These are phyloP conservation scores for Maconellicoccus hirsutus DNA, from an alignment of 1,140 invertebrate genomes.

Conservation along the genomic window DNA sequence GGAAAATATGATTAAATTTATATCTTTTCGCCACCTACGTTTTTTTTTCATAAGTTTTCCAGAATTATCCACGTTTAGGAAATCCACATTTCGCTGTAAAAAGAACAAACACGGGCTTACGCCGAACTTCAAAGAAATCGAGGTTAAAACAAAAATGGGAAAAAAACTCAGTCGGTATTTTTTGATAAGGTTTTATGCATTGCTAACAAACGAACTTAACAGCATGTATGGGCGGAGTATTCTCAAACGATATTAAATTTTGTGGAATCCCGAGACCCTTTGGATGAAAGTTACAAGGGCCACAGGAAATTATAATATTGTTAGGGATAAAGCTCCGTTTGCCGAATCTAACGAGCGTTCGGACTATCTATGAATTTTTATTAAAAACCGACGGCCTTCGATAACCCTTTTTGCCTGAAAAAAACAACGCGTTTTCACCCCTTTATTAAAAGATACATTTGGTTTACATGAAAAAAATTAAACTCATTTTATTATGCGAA, in stretches of 20 bases:
- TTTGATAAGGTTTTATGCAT: not conserved
- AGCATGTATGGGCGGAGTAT: not conserved
- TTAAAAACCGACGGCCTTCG: not conserved
- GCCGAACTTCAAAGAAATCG: not conserved
- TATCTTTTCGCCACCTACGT: too few species aligned
- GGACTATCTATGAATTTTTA: conserved; percentile 9
- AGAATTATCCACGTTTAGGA: not conserved
- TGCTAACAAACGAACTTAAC: not conserved
- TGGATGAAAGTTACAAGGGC: conserved; percentile 3
- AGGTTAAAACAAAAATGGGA: not conserved
- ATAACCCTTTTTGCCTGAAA: not conserved
- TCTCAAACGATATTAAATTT: conserved; percentile 8
- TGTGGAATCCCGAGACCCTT: conserved; percentile 1
- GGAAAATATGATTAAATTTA: too few species aligned
- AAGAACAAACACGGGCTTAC: not conserved
- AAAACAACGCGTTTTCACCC: not conserved
- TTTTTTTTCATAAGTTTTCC: too few species aligned
- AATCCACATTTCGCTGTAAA: not conserved
- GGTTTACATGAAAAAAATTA: not conserved
- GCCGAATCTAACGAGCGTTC: conserved; percentile 2
- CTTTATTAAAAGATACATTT: conserved; percentile 10
- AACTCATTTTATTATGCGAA: not conserved
- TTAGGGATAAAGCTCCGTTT: conserved; percentile 2
- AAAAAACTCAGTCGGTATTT: not conserved
- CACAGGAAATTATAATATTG: conserved; percentile 9